Conservation (phyloP, 2,113 vertebrate genomes). For the Nesogale talazaci region DNA sequence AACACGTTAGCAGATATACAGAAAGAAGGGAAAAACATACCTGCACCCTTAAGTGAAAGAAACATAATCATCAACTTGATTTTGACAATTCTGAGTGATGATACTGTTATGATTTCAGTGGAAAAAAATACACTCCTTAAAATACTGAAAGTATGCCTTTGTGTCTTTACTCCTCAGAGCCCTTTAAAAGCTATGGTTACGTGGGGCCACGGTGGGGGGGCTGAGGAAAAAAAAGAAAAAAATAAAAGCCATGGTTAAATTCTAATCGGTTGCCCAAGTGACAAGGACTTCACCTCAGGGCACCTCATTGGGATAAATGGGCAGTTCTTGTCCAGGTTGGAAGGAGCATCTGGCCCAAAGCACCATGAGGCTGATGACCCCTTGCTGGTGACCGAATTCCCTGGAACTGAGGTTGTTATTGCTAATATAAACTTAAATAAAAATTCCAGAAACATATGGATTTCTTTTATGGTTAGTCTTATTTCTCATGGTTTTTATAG, state of each 20-base stretch:
- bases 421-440: conserved; percentile 80
- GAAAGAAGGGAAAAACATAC: neutral
- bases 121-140: conserved; percentile 62
- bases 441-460: conserved; percentile 81
- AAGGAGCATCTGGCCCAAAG: conserved; percentile 84
- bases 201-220: no score
- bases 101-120: conserved; percentile 33
- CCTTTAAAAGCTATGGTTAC: conserved; percentile 86
- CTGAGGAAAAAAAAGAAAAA: no score
- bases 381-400: conserved; percentile 86
- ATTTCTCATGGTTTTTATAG: conserved; percentile 71
- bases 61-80: conserved; percentile 42
- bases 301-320: conserved; percentile 88
- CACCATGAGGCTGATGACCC: conserved; percentile 86
- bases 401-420: conserved; percentile 76
- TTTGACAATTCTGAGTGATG: conserved; percentile 25
- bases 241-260: conserved; percentile 88
- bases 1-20: neutral
- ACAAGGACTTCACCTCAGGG: conserved; percentile 85
- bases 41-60: neutral
- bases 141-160: conserved; percentile 58
- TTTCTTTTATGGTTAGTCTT: conserved; percentile 70
- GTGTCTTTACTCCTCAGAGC: conserved; percentile 66
- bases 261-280: conserved; percentile 86
- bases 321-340: conserved; percentile 74